Conservation (phyloP, 2,888 invertebrate genomes). For the Bombylius major region DNA sequence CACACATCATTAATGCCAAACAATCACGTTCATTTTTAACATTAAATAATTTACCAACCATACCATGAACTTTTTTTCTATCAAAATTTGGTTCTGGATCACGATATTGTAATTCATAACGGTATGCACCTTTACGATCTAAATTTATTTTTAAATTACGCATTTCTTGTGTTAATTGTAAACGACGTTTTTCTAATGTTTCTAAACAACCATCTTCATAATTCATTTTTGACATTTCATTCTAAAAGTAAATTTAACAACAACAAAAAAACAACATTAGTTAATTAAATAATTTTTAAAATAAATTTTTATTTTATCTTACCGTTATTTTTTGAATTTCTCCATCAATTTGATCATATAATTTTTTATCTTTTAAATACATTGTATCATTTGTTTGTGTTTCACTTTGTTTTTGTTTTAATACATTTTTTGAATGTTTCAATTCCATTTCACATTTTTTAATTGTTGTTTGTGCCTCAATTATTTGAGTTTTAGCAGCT, state of each 20-base stretch:
- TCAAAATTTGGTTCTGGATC: conserved; percentile 69
- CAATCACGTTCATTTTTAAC: conserved; percentile 56
- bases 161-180: conserved; percentile 42
- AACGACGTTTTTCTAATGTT: conserved; percentile 40
- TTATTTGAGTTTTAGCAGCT: conserved; percentile 64
- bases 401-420: conserved; percentile 53
- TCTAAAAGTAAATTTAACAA: conserved; percentile 27
- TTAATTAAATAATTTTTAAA: too few relatives aligned
- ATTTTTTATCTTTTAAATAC: conserved; percentile 50
- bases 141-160: conserved; percentile 36
- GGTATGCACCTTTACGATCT: conserved; percentile 26
- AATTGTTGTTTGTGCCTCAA: conserved; percentile 64
- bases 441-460: conserved; percentile 67
- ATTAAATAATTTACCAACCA: conserved; percentile 65
- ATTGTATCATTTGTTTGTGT: conserved; percentile 53
- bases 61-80: conserved; percentile 53
- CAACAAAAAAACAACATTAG: neutral
- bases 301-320: neutral
- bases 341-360: conserved; percentile 42
- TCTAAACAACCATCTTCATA: conserved; percentile 50
- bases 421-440: conserved; percentile 46
- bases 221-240: conserved; percentile 40
- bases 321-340: conserved; percentile 46
- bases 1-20: conserved; percentile 73
- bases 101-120: conserved; percentile 51